A percentile compares a stretch with the other conserved stretches of the same genome.
phyloP scores from a whole-genome alignment of 2,113 vertebrate genomes.

The Salminus brasiliensis region DNA sequence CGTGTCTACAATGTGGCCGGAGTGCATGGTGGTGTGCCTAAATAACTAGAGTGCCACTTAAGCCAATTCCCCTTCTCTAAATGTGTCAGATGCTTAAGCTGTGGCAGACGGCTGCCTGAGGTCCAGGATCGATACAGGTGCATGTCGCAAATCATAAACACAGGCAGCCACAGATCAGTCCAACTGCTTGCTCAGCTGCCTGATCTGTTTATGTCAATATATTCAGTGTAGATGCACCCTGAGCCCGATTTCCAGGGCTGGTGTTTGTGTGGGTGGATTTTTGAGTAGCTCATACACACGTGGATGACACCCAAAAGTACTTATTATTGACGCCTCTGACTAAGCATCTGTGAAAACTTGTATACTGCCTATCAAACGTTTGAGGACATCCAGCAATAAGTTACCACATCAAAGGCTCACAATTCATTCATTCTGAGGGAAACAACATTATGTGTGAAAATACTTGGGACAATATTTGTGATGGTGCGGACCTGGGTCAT shows the following conservation, averaged over 20 bases:
- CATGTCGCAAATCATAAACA: slow-evolving; percentile 46
- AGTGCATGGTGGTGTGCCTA: neutral
- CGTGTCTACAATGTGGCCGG: neutral
- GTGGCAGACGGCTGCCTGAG: slow-evolving; percentile 6
- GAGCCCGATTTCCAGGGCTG: neutral
- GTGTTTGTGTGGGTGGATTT: neutral
- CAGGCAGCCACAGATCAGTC: slow-evolving; percentile 1
- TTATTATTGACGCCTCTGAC: slow-evolving; percentile 12
- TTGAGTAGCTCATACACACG: slow-evolving; percentile 7
- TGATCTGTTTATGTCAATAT: slow-evolving; percentile 28
- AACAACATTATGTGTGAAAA: too few relatives aligned
- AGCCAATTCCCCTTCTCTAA: slow-evolving; percentile 5
- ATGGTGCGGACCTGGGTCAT: too few relatives aligned
- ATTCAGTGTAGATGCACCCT: slow-evolving; percentile 36
- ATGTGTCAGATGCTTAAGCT: slow-evolving; percentile 21
- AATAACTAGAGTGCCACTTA: slow-evolving; percentile 11
- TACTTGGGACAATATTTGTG: too few relatives aligned
- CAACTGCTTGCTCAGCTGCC: slow-evolving; percentile 19
- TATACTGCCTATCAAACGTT: neutral
- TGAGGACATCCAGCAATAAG: neutral
- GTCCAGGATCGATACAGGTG: slow-evolving; percentile 29
- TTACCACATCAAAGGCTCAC: too few relatives aligned
- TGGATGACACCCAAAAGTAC: neutral
- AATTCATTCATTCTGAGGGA: too few relatives aligned
- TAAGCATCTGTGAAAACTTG: neutral